These are phyloP conservation scores for Poeciliopsis occidentalis DNA, from an alignment of 2,113 vertebrate genomes.

Conservation along the genomic window DNA sequence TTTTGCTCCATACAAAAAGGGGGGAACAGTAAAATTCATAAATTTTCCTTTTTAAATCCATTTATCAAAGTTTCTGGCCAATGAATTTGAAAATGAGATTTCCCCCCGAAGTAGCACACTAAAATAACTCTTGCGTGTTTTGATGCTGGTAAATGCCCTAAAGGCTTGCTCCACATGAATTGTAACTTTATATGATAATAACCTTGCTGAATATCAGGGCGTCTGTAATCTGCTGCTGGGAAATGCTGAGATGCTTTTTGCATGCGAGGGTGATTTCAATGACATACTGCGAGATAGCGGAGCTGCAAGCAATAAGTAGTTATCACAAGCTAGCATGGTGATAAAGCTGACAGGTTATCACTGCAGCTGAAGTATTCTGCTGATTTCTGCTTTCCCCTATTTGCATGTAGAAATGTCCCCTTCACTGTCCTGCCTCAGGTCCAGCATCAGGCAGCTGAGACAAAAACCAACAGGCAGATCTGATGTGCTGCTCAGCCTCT, in stretches of 20 bases:
- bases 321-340: background rate
- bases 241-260: background rate
- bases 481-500: background rate
- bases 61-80: too few relatives aligned
- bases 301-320: background rate
- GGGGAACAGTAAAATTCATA: too few relatives aligned
- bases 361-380: background rate
- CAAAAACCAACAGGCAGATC: background rate
- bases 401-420: slow-evolving; percentile 7
- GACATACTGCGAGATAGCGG: background rate
- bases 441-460: background rate
- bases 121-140: background rate
- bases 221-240: slow-evolving; percentile 1
- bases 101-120: background rate
- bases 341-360: slow-evolving; percentile 4
- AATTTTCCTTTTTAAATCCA: too few relatives aligned
- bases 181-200: slow-evolving; percentile 1
- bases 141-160: background rate
- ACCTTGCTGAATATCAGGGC: background rate
- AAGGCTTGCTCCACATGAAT: background rate
- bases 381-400: background rate
- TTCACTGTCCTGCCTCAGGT: background rate
- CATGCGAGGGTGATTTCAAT: slow-evolving; percentile 2
- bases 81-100: background rate
- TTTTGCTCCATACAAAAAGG: too few relatives aligned